Evolutionary conservation across 2,888 invertebrate genomes (phyloP), one percentile per base, ranked within the genome.

Genomic region (Andrena dorsata): DNA sequence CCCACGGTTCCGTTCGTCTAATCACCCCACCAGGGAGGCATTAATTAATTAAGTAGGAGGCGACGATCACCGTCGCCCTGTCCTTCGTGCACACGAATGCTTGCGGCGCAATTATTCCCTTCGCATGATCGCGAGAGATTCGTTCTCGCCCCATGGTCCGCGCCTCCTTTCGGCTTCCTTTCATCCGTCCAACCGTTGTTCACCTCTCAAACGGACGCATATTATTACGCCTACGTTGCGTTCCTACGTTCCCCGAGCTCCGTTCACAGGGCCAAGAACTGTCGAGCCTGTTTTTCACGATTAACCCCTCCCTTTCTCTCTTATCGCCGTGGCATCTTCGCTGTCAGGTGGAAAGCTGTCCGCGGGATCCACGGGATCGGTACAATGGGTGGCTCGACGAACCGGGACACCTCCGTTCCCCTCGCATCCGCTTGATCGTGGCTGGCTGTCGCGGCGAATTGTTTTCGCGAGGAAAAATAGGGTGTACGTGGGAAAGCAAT

Each of bases 31-130:
- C n/a, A 66, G 75, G 73, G 79, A 82, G 86, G 88, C 85, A 90
- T 91, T 89, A 89, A 91, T 91, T 91, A 90, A 91, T 91, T 91
- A 88, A 86, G 16, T 89, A 86, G 88, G 86, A 83, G 88, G 86
- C 84, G 82, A 89, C 90, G 90, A 90, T 91, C 90, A 88, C 60
- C 83, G 83, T 47, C 83, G 83, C 83, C 87, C 86, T 88, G 88
- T 89, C 86, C 53, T 77, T 85, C 82, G 69, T 84, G 86, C 86
- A 79, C 87, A 84, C 82, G 89, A 87, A 90, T 90, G 86, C 85
- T 81, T 76, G 81, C 79, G 84, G 87, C 86, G 88, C 84, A 88
- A 91, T 91, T 90, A 88, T 90, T 89, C 88, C 85, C 83, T 88
- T 84, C 82, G 86, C 87, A 88, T 86, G 86, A 86, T 87, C 88